Percentiles rank a stretch among this genome's conserved stretches.
Conservation (phyloP, 2,113 vertebrate genomes). For the Centropus unirufus region DNA sequence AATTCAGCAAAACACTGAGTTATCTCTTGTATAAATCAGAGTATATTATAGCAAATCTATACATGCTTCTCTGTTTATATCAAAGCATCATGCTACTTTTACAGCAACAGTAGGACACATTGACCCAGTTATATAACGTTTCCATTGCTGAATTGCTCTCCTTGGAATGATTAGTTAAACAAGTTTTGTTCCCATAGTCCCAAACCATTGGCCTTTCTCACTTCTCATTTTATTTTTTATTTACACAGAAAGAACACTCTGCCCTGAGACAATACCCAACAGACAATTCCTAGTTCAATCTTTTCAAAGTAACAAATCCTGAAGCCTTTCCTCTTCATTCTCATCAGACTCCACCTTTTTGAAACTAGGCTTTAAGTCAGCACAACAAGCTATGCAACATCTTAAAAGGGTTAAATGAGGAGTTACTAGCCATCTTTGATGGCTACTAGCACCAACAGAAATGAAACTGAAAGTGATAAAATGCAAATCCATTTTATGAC, state of each 20-base stretch:
- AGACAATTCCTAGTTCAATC: background rate
- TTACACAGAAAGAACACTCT: background rate
- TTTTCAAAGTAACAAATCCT: background rate
- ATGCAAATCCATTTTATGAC: background rate
- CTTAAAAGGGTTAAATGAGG: background rate
- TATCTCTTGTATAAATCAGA: background rate
- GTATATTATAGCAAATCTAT: background rate
- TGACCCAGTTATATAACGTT: background rate
- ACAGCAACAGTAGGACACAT: background rate
- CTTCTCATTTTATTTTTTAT: background rate
- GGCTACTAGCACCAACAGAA: background rate
- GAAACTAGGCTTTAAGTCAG: background rate
- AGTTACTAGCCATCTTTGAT: background rate
- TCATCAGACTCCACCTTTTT: background rate
- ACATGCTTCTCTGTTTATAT: background rate
- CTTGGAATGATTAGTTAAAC: background rate
- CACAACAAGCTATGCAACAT: background rate
- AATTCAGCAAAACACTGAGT: background rate
- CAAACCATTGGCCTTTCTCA: background rate
- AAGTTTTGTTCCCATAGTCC: background rate
- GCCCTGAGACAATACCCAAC: background rate
- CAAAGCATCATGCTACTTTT: background rate
- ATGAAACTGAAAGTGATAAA: background rate
- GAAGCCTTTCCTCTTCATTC: background rate
- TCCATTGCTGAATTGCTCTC: fast-evolving